Evolutionary conservation across 1,140 invertebrate genomes (phyloP), one percentile per base, ranked within the genome.

Genomic region (Penaeus indicus): DNA sequence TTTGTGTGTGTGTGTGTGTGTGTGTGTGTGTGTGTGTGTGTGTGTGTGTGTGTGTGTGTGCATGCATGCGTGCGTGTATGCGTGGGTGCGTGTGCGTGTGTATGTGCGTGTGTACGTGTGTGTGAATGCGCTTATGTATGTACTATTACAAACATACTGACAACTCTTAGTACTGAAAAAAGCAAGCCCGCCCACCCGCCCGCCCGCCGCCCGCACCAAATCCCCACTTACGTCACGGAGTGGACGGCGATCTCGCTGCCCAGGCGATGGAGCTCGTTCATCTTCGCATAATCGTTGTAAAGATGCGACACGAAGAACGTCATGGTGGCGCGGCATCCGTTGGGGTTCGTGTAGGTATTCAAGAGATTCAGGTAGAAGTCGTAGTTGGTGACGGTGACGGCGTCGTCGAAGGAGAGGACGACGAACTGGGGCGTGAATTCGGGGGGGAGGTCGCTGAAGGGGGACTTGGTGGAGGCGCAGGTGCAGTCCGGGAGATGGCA

Each of bases 251-350:
- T 97, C 94, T 99, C 98, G 91, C 98, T 96, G 54, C 97, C 97
- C 90, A 96, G 95, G 91, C 96, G 95, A 79, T 97, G 97, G 54
- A 98, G 94, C 91, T 96, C 94, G 92, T 98, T 97, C 8, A 98
- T 96, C 95, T 97, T 96, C 85, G 96, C 96, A 93, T 99, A 99
- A 93, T 99, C 97, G 91, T 97, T 97, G 93, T 97, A 98, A 92
- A 98, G 97, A 92, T 99, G 97, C 13, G 97, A 97, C 88, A 98
- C 94, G 93, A 99, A 99, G 93, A 99, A 98, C 3, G 98, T 99
- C 91, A 97, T 97, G 89, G 95, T 95, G 67, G 98, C 96, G 0
- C 95, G 95, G 92, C 98, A 99, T 18, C 96, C 96, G 92, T 98
- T 98, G 1, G 97, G 96, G 94, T 98, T 98, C 93, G 97, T 97